phyloP scores from a whole-genome alignment of 2,888 invertebrate species.

The Nomada ruficornis region DNA sequence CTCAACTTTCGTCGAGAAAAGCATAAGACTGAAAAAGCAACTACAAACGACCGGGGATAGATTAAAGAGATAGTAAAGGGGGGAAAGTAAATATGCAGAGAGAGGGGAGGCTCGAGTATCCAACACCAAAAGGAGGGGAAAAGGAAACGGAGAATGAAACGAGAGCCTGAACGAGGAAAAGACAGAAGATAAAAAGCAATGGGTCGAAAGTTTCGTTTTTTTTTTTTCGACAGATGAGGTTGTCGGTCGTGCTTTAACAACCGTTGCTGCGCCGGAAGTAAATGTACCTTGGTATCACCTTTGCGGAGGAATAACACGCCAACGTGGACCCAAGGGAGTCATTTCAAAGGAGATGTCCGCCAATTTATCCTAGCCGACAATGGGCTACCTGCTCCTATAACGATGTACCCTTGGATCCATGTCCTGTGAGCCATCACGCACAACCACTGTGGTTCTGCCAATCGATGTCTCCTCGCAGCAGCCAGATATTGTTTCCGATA shows the following conservation, averaged over 20 bases:
- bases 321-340: constrained; percentile 55
- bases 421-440: constrained; percentile 29
- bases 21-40: neutral
- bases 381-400: constrained; percentile 30
- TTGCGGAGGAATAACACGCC: constrained; percentile 49
- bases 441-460: constrained; percentile 28
- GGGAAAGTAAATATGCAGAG: constrained; percentile 12
- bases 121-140: neutral
- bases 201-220: constrained; percentile 13
- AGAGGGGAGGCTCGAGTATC: constrained; percentile 13
- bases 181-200: constrained; percentile 20
- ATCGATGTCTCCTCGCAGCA: constrained; percentile 22
- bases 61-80: neutral
- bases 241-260: constrained; percentile 45
- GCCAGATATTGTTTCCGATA: constrained; percentile 29
- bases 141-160: neutral
- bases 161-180: constrained; percentile 4
- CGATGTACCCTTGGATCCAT: constrained; percentile 41
- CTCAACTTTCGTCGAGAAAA: neutral
- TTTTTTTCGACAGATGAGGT: constrained; percentile 50
- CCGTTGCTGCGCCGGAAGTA: constrained; percentile 61
- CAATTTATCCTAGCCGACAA: constrained; percentile 68
- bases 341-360: constrained; percentile 65
- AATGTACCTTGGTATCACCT: constrained; percentile 61
- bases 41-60: constrained; percentile 1